Base-by-base conservation (phyloP, 2,888 invertebrate genomes). In the Aspidapion aeneum region DNA sequence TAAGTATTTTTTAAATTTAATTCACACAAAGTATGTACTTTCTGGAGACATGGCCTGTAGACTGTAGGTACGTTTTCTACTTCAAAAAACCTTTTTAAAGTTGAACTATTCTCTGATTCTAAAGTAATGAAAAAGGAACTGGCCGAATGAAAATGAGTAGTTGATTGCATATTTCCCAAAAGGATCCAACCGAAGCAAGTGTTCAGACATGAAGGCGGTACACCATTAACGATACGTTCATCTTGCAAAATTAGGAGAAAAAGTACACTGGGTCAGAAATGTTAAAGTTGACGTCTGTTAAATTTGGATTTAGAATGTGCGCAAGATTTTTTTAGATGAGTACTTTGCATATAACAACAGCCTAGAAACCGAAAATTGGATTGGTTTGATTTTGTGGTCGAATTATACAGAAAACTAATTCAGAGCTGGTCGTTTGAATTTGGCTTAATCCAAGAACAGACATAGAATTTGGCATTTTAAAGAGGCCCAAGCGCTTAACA, bases 1-100 rank as follows among this genome's bases (percentile, higher is more conserved):
- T 55, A 55, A 19, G 51, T 62, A 5, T 64, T 18, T 16, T 21
- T 18, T 52, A 58, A 66, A 21, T 56, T 22, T 21, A 59, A 21
- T 63, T 62, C 65, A 50, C 59, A 58, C 18, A 52, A n/a, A 20
- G 21, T 22, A 22, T 65, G n/a, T n/a, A n/a, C 63, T 60, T 50
- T 61, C 63, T 12, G 57, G 51, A 54, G 50, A 57, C 12, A 51
- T 9, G 5, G 5, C n/a, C 9, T n/a, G n/a, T 9, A 48, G 17
- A 54, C 58, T 12, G 18, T 1, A 2, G 62, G 58, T 16, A 62
- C 55, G n/a, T 35, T n/a, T 48, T 62, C 62, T 17, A 62, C 17
- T 22, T 58, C 21, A 52, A 18, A 58, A 62, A n/a, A n/a, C n/a
- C n/a, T n/a, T n/a, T n/a, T n/a, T n/a, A n/a, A n/a, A n/a, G n/a